These are phyloP conservation scores for Ciconia stormi DNA, from an alignment of 2,113 vertebrate genomes.

Conservation along the genomic window DNA sequence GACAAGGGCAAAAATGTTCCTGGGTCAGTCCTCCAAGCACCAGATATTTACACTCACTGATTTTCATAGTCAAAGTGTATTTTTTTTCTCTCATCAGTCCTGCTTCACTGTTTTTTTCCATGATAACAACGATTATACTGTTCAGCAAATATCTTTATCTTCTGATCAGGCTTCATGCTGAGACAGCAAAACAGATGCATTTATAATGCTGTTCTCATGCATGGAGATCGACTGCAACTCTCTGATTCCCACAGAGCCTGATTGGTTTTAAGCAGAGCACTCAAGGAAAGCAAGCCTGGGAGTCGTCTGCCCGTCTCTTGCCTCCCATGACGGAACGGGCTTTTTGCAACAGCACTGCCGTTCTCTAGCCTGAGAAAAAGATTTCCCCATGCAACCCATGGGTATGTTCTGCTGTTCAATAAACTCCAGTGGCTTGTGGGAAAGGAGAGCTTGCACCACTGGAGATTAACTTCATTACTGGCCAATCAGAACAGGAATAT, in stretches of 20 bases:
- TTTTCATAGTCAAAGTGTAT: background rate
- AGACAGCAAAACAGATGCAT: background rate
- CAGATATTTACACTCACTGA: background rate
- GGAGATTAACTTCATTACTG: background rate
- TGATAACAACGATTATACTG: background rate
- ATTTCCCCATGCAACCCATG: accelerated
- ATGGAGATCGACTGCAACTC: background rate
- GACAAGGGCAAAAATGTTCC: background rate
- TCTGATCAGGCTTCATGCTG: background rate
- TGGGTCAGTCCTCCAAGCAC: background rate
- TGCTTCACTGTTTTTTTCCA: background rate
- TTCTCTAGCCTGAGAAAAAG: background rate
- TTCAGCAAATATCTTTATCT: constrained; percentile 21
- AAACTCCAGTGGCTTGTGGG: background rate
- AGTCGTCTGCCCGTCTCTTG: background rate
- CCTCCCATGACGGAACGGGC: background rate
- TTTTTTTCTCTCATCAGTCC: background rate
- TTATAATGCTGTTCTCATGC: background rate
- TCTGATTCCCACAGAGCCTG: constrained; percentile 8
- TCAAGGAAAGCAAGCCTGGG: background rate
- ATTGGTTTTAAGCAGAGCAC: background rate
- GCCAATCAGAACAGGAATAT: background rate
- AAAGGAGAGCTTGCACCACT: background rate
- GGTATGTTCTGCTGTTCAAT: background rate
- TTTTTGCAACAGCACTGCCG: background rate